Base-by-base conservation (phyloP, 2,113 vertebrate species). In the Cynoglossus semilaevis region DNA sequence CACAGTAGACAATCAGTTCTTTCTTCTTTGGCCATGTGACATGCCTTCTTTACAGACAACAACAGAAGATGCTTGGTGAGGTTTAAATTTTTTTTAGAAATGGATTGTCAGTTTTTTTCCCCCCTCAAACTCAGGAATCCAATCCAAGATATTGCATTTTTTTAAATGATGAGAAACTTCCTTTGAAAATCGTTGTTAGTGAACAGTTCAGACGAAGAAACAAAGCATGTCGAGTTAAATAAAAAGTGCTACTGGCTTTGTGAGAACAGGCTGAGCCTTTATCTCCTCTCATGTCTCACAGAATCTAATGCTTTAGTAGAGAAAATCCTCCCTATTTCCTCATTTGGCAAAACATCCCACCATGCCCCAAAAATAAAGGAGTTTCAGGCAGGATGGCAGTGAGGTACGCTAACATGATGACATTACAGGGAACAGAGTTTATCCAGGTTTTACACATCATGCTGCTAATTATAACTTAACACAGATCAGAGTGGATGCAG, bases 11-110 rank as follows among this genome's bases (percentile, higher is more conserved):
- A 80, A 80, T 78, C 77, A 87, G 57, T 79, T 79, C 70, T 82
- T 63, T 29, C 72, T 70, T 90, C 88, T 91, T 91, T 91, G 90
- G 89, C 85, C 76, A 74, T 69, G 80, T 72, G 67, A 81, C 76
- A 83, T 86, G 80, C 80, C 41, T 41, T 41, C 4, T 41, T 41
- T 74, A 64, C 62, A 81, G 68, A 83, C 46, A 71, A 62, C 38
- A 47, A 38, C 22, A 49, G 10, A 51, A 49, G 14, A 58, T 54
- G 54, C 53, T 38, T 15, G 18, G 15, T 51, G n/a, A 50, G 34
- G 43, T n/a, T 16, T 43, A 47, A 36, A 43, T 65, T 42, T 55
- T 2, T 41, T 1, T 41, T 34, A 4, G 61, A 54, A 66, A 41
- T 74, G 55, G 75, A 86, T 77, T 79, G 77, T 81, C 79, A 58